phyloP scores from a whole-genome alignment of 2,113 vertebrate species.

The Callionymus lyra region DNA sequence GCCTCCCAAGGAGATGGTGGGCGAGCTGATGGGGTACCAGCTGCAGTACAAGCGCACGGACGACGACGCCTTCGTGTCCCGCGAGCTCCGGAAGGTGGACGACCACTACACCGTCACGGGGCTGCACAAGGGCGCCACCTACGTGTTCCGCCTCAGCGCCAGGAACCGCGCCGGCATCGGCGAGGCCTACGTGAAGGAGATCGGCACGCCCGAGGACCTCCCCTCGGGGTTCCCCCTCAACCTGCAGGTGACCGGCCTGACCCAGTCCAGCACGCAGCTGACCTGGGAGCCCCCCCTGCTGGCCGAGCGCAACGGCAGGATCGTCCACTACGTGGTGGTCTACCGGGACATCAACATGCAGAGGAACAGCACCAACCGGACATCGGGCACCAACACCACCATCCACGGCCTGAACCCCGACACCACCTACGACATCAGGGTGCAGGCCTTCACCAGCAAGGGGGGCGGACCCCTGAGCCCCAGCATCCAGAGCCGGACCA shows the following conservation, averaged over 20 bases:
- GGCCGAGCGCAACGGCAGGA: slow-evolving; percentile 84
- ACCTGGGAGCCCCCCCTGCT: slow-evolving; percentile 86
- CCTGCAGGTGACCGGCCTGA: slow-evolving; percentile 83
- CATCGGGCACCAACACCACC: slow-evolving; percentile 70
- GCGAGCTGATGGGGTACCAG: slow-evolving; percentile 90
- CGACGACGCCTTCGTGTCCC: slow-evolving; percentile 74
- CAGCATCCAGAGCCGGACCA: slow-evolving; percentile 97
- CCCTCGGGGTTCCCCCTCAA: slow-evolving; percentile 88
- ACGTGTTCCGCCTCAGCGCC: slow-evolving; percentile 83
- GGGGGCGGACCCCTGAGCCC: slow-evolving; percentile 89
- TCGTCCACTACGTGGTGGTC: slow-evolving; percentile 80
- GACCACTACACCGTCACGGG: slow-evolving; percentile 87
- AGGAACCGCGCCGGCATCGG: slow-evolving; percentile 87
- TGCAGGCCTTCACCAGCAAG: slow-evolving; percentile 83
- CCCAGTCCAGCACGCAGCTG: slow-evolving; percentile 86
- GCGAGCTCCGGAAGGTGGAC: slow-evolving; percentile 79
- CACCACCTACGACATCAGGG: slow-evolving; percentile 91
- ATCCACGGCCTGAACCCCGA: slow-evolving; percentile 82
- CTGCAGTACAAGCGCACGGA: slow-evolving; percentile 87
- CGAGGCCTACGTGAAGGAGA: slow-evolving; percentile 87
- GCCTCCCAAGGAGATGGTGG: slow-evolving; percentile 91
- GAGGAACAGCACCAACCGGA: slow-evolving; percentile 80
- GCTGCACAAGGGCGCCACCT: slow-evolving; percentile 90
- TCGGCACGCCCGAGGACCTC: slow-evolving; percentile 79
- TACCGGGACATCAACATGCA: slow-evolving; percentile 96